Evolutionary conservation across 2,113 vertebrate genomes (phyloP).

Genomic region (Callorhinus ursinus): DNA sequence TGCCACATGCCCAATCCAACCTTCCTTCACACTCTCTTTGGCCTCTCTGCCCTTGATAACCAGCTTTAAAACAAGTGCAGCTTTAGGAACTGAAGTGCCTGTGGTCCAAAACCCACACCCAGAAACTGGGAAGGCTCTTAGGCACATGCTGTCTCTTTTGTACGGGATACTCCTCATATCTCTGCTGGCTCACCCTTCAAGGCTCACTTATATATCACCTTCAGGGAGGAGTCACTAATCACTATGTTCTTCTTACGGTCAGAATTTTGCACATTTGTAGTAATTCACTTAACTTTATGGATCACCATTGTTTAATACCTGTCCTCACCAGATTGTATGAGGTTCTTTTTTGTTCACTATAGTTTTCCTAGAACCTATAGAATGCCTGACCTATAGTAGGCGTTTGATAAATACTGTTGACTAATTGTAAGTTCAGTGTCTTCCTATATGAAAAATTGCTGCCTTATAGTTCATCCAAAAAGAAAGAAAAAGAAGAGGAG

Average conservation of each 20-base stretch:
- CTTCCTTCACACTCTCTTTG: not conserved
- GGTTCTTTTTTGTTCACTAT: not conserved
- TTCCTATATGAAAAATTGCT: not conserved
- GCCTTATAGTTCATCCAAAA: not conserved
- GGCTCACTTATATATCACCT: not conserved
- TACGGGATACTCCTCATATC: not conserved
- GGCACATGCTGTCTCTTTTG: not conserved
- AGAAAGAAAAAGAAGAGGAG: not conserved
- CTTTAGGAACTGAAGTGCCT: constrained; percentile 3
- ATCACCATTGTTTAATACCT: not conserved
- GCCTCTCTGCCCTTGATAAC: not conserved
- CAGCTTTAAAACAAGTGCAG: not conserved
- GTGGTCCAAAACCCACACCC: not conserved
- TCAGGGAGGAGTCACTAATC: not conserved
- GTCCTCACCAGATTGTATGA: not conserved
- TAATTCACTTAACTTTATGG: constrained; percentile 17
- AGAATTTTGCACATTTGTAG: not conserved
- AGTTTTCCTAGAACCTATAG: not conserved
- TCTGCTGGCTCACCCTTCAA: not conserved
- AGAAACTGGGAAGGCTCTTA: not conserved
- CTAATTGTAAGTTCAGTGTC: not conserved
- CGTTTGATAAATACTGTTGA: not conserved
- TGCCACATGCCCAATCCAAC: not conserved
- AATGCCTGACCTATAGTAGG: constrained; percentile 1
- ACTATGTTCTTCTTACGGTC: not conserved